Conservation (phyloP, 2,113 vertebrate species). For the Brienomyrus brachyistius region DNA sequence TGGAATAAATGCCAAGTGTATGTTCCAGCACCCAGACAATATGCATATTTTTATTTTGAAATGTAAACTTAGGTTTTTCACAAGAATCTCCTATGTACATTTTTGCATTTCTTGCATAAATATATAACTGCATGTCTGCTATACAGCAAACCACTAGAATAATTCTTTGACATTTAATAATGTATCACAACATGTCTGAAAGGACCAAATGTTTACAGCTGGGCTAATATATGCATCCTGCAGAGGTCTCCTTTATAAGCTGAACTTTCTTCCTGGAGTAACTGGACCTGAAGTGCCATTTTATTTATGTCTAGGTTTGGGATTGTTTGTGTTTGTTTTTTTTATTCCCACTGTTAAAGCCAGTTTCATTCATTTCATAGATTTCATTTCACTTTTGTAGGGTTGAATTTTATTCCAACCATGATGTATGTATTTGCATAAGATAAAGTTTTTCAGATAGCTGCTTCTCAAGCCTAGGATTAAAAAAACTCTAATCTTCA, state of each 20-base stretch:
- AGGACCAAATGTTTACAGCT: background rate
- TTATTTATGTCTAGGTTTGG: background rate
- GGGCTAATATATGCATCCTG: background rate
- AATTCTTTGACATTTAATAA: conserved; percentile 7
- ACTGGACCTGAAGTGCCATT: conserved; percentile 7
- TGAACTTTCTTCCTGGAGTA: background rate
- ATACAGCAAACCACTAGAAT: background rate
- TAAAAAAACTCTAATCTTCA: background rate
- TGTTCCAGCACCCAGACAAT: background rate
- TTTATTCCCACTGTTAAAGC: background rate
- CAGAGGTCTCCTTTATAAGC: background rate
- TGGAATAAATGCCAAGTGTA: background rate
- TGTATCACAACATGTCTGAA: background rate
- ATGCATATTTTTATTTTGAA: background rate
- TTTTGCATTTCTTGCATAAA: background rate
- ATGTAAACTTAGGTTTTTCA: background rate
- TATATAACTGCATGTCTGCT: background rate
- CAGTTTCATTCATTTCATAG: background rate
- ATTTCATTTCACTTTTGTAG: background rate
- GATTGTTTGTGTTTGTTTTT: background rate
- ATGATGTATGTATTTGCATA: background rate
- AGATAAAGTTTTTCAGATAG: background rate
- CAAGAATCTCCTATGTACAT: background rate
- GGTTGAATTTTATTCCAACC: background rate
- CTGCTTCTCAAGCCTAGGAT: background rate